phyloP scores from a whole-genome alignment of 2,797 vertebrate species.

The Melopsittacus undulatus region DNA sequence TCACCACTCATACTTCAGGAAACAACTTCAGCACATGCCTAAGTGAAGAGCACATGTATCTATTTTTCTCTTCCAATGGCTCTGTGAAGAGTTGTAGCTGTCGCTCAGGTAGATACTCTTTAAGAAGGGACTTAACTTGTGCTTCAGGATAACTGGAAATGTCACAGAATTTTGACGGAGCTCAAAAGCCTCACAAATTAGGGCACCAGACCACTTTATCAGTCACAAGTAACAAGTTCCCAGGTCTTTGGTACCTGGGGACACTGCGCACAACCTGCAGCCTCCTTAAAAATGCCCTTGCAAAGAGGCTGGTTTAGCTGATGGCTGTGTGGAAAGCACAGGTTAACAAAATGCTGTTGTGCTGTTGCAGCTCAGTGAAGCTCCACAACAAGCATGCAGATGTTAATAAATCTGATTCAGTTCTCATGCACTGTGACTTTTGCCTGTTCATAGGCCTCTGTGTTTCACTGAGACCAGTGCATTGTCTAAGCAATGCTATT shows the following conservation, averaged over 20 bases:
- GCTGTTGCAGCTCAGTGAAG: not conserved
- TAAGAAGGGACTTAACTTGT: not conserved
- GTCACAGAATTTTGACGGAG: not conserved
- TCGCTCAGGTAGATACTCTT: not conserved
- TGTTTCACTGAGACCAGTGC: not conserved
- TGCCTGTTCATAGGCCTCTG: rapidly evolving
- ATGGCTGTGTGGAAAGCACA: not conserved
- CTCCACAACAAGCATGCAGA: not conserved
- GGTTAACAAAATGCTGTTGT: not conserved
- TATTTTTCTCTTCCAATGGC: not conserved
- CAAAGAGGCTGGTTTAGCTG: too few species aligned
- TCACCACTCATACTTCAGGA: not conserved
- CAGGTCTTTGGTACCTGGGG: not conserved
- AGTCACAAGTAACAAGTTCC: not conserved
- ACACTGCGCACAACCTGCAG: rapidly evolving
- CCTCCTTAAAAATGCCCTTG: not conserved
- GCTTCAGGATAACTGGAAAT: not conserved
- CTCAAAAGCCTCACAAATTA: not conserved
- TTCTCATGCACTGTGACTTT: not conserved
- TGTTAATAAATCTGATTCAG: not conserved
- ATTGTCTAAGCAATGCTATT: not conserved
- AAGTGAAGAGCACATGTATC: not conserved
- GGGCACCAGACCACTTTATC: not conserved
- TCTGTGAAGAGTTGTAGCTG: not conserved
- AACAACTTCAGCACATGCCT: not conserved